These are phyloP conservation scores for Synodontis membranacea DNA, from an alignment of 2,113 vertebrate species.

Conservation along the genomic window DNA sequence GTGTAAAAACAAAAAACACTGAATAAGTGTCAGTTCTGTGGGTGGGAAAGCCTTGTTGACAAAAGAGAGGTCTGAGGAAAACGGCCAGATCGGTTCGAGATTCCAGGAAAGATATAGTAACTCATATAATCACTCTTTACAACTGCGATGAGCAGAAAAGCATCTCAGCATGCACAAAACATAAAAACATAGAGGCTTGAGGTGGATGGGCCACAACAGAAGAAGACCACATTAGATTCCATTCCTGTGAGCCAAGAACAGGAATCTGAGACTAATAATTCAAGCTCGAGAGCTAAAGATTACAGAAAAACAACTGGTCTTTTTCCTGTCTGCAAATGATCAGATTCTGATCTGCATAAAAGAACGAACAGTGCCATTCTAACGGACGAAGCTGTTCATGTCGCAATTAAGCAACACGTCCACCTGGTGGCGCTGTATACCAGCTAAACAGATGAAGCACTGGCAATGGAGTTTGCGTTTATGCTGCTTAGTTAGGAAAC, in stretches of 20 bases:
- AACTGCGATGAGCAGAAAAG: not conserved
- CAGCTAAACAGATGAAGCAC: not conserved
- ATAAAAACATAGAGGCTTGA: not conserved
- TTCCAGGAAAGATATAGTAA: not conserved
- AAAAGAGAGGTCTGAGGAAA: not conserved
- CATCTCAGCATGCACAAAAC: not conserved
- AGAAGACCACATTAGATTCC: not conserved
- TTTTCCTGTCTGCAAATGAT: not conserved
- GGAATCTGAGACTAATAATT: not conserved
- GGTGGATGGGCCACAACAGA: not conserved
- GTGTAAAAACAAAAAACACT: not conserved
- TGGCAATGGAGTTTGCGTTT: too few species aligned
- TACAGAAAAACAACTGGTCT: not conserved
- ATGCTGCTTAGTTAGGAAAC: not conserved
- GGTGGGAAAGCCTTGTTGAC: not conserved
- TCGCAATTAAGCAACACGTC: not conserved
- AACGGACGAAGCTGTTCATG: not conserved
- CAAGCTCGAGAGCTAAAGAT: not conserved
- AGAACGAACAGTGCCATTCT: not conserved
- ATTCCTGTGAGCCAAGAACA: not conserved
- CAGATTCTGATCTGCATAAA: not conserved
- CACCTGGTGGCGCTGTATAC: constrained; percentile 5
- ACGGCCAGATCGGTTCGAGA: not conserved
- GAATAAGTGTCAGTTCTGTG: not conserved
- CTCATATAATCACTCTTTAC: not conserved